Conservation (phyloP, 30 jellyfish, hydroid and myxozoan genomes). For the Cassiopea xamachana region DNA sequence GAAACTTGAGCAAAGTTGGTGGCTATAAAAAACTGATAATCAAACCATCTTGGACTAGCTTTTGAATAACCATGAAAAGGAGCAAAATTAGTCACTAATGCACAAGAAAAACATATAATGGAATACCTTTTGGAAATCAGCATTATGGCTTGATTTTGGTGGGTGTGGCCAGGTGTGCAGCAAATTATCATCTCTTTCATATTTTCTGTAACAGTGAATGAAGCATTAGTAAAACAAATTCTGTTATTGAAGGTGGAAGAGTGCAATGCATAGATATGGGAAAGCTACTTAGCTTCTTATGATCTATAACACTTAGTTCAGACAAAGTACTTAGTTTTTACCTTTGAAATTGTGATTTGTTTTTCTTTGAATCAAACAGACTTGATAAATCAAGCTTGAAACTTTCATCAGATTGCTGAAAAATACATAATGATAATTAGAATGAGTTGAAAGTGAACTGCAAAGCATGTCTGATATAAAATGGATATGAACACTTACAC, state of each 20-base stretch:
- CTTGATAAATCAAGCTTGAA: slow-evolving; percentile 58
- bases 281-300: too few relatives aligned
- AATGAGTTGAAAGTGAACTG: background rate
- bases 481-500: too few relatives aligned
- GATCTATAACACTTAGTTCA: too few relatives aligned
- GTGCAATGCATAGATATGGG: too few relatives aligned
- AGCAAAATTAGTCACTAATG: too few relatives aligned
- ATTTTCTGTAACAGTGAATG: background rate
- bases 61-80: too few relatives aligned
- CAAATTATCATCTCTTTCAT: background rate
- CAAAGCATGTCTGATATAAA: too few relatives aligned
- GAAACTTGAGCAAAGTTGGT: too few relatives aligned
- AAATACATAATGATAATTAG: background rate
- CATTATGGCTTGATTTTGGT: slow-evolving; percentile 23
- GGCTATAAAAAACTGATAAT: too few relatives aligned
- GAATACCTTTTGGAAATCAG: slow-evolving; percentile 1
- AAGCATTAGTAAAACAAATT: background rate
- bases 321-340: background rate
- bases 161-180: slow-evolving; percentile 70
- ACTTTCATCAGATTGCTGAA: slow-evolving; percentile 55
- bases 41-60: too few relatives aligned
- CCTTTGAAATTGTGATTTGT: slow-evolving; percentile 12
- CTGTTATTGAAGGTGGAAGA: too few relatives aligned
- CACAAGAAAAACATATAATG: background rate
- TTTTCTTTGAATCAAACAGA: slow-evolving; percentile 49